A percentile compares a stretch with the other conserved stretches of the same genome.
phyloP scores from a whole-genome alignment of 2,888 invertebrate genomes.

The Cephus rjabovi region DNA sequence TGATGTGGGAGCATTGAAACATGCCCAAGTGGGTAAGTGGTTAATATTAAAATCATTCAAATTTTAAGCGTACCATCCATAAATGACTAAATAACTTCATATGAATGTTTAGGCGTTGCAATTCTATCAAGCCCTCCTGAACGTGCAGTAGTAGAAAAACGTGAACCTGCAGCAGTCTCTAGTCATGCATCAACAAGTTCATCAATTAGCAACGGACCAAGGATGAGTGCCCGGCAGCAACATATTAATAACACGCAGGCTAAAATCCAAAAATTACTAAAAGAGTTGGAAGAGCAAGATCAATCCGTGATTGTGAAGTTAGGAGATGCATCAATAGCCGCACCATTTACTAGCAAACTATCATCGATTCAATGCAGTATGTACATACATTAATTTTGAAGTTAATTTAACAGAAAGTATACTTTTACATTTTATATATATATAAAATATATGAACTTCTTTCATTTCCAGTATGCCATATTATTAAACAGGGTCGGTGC shows the following conservation, averaged over 20 bases:
- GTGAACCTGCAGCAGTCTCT: constrained; percentile 28
- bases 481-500: constrained; percentile 99
- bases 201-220: constrained; percentile 43
- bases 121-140: constrained; percentile 87
- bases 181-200: constrained; percentile 7
- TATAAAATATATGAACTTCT: background rate
- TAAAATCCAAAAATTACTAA: constrained; percentile 78
- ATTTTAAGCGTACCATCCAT: background rate
- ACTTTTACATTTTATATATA: background rate
- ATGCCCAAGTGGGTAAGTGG: constrained; percentile 87
- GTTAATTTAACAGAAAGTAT: background rate
- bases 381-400: constrained; percentile 55
- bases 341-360: constrained; percentile 97
- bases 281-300: constrained; percentile 90
- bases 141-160: constrained; percentile 48
- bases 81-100: constrained; percentile 11
- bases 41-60: constrained; percentile 5
- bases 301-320: constrained; percentile 90
- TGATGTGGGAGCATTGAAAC: constrained; percentile 98
- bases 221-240: constrained; percentile 38
- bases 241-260: constrained; percentile 58
- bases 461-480: constrained; percentile 87
- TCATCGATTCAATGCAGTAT: constrained; percentile 96
- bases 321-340: constrained; percentile 99
- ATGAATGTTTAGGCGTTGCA: constrained; percentile 79